phyloP scores from a whole-genome alignment of 2,888 invertebrate genomes.

The Rhamphomyia laevipes region DNA sequence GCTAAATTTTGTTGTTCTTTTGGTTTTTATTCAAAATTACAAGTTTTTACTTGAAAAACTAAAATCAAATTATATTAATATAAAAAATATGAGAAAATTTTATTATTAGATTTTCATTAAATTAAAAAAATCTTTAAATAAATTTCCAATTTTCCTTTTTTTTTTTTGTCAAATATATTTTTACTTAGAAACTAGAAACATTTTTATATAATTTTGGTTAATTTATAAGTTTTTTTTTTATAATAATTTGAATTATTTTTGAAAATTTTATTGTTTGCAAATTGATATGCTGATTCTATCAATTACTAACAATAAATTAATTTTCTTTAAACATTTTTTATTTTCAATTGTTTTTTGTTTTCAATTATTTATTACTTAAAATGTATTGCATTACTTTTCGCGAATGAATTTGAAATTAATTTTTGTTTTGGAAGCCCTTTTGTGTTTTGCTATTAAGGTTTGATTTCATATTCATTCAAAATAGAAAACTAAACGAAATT shows the following conservation, averaged over 20 bases:
- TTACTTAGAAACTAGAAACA: no score
- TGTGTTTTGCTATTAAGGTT: constrained; percentile 32
- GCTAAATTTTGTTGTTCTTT: constrained; percentile 26
- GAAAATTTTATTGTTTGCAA: constrained; percentile 22
- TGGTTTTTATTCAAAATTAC: constrained; percentile 4
- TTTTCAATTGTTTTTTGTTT: constrained; percentile 8
- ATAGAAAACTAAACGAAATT: not conserved
- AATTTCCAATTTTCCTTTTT: constrained; percentile 9
- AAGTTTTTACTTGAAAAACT: constrained; percentile 1
- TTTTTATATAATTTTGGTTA: no score
- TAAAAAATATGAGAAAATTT: not conserved
- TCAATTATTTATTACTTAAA: constrained; percentile 11
- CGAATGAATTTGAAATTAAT: constrained; percentile 12
- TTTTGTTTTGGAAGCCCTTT: constrained; percentile 34
- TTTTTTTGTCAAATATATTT: constrained; percentile 9
- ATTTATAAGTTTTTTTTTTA: constrained; percentile 16
- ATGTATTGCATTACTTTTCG: constrained; percentile 13
- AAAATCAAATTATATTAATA: not conserved
- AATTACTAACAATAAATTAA: constrained; percentile 23
- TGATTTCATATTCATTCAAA: constrained; percentile 6
- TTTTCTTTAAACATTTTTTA: not conserved
- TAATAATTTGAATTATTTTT: constrained; percentile 12
- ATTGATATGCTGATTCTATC: constrained; percentile 39
- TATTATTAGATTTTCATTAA: not conserved
- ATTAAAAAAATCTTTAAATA: constrained; percentile 16